These are phyloP conservation scores for Zosterops lateralis DNA, from an alignment of 2,113 vertebrate genomes.

Conservation along the genomic window DNA sequence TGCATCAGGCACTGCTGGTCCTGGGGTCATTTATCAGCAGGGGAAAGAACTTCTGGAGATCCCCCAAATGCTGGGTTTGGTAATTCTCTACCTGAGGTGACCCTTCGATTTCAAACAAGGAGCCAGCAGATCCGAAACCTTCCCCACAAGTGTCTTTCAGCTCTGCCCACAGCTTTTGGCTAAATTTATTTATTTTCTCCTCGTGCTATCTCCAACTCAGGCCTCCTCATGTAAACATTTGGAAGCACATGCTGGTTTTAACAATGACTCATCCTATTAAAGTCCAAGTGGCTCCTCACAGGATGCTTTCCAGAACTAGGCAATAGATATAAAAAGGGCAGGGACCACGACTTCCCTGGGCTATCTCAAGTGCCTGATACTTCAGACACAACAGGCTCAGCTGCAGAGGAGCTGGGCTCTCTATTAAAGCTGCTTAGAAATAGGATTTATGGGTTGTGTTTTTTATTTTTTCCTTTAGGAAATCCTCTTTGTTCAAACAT, in stretches of 20 bases:
- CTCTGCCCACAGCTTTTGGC: background rate
- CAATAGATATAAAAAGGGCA: conserved; percentile 64
- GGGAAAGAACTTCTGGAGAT: background rate
- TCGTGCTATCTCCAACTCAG: background rate
- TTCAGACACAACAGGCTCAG: background rate
- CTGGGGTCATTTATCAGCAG: background rate
- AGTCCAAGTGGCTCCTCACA: conserved; percentile 54
- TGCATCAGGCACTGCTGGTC: background rate
- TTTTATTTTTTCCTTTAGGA: background rate
- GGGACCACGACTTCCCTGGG: conserved; percentile 6
- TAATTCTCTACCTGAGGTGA: background rate
- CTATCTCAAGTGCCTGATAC: conserved; percentile 62
- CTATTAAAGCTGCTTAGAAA: background rate
- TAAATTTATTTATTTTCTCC: background rate
- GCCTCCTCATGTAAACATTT: conserved; percentile 40
- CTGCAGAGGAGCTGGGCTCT: background rate
- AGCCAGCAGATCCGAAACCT: background rate
- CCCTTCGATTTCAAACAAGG: background rate
- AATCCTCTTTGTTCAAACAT: background rate
- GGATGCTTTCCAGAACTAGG: conserved; percentile 62
- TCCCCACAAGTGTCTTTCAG: background rate
- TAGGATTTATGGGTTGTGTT: background rate
- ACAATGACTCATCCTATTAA: conserved; percentile 52
- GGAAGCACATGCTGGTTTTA: conserved; percentile 36
- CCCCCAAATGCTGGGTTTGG: background rate